Base-by-base conservation (phyloP, 2,113 vertebrate species). In the Hassar affinis region DNA sequence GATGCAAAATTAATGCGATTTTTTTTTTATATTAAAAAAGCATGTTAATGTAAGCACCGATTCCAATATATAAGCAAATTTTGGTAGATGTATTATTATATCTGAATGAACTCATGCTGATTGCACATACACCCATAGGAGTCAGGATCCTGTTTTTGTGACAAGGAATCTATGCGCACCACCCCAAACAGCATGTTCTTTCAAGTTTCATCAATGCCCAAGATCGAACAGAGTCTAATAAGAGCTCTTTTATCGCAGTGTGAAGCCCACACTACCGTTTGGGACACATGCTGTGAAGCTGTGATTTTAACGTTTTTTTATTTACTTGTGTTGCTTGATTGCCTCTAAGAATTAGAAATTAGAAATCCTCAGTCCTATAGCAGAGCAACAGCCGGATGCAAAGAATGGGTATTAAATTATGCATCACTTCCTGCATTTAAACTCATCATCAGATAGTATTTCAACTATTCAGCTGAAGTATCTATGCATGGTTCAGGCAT, bases 341-440 rank as follows among this genome's bases (percentile, higher is more conserved):
- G 18, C 11, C 22, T 71, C 9, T 38, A 18, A 56, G 51, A 72
- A 71, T 81, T 56, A 81, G 57, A 81, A 56, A 72, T 71, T 22
- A 74, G n/a, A n/a, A n/a, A n/a, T n/a, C 27, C 69, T 51, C 42
- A 25, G 25, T 82, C 56, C 38, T 11, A 38, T 61, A 82, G 61
- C 79, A 80, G 27, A 62, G 69, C 56, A 82, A 42, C 52, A 47
- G 69, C 10, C n/a, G 20, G 80, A 59, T 22, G 52, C 66, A 72
- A 35, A 49, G 64, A 17, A 52, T 38, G 6, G 27, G 20, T 30
- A 35, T 30, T 82, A 72, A 82, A 82, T 82, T 82, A 75, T 74
- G 38, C 52, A 72, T 57, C 35, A 27, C 38, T 80, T 68, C 61
- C 59, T 66, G 78, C 61, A 68, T 80, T 68, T 79, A 47, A 66